Conservation (phyloP, 2,797 vertebrate species). For the Aotus griseimembra region DNA sequence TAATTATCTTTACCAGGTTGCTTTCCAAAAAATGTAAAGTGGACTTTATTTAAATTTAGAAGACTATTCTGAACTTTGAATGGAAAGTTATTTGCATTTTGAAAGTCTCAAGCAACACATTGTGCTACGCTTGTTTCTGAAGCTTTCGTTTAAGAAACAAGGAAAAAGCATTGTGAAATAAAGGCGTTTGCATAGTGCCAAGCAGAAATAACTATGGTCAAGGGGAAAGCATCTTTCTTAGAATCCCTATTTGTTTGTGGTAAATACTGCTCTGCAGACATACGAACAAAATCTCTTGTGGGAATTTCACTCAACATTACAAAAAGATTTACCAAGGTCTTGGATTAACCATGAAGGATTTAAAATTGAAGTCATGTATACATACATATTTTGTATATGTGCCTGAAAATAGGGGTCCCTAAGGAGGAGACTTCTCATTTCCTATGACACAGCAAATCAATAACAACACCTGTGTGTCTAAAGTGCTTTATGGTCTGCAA, state of each 20-base stretch:
- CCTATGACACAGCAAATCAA: neutral
- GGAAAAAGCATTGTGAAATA: conserved; percentile 27
- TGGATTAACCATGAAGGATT: neutral
- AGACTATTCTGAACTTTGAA: conserved; percentile 60
- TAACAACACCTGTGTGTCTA: neutral
- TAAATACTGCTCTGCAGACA: neutral
- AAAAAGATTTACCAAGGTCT: conserved; percentile 16
- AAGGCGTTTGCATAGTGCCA: neutral
- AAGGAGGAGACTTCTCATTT: neutral
- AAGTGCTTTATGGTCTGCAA: neutral
- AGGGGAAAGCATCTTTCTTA: conserved; percentile 26
- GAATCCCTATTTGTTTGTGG: conserved; percentile 27
- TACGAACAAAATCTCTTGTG: conserved; percentile 43
- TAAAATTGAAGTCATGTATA: neutral
- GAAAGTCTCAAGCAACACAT: conserved; percentile 39
- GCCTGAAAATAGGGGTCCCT: neutral
- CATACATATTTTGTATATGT: neutral
- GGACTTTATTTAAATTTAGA: conserved; percentile 63
- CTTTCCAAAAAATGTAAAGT: conserved; percentile 52
- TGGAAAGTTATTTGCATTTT: conserved; percentile 67
- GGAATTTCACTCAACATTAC: conserved; percentile 29
- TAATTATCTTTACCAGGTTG: conserved; percentile 46
- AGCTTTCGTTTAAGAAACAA: conserved; percentile 28
- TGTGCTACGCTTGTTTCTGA: conserved; percentile 19
- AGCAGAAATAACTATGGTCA: neutral